phyloP scores from a whole-genome alignment of 2,888 invertebrate species.

The Tachina grossa region DNA sequence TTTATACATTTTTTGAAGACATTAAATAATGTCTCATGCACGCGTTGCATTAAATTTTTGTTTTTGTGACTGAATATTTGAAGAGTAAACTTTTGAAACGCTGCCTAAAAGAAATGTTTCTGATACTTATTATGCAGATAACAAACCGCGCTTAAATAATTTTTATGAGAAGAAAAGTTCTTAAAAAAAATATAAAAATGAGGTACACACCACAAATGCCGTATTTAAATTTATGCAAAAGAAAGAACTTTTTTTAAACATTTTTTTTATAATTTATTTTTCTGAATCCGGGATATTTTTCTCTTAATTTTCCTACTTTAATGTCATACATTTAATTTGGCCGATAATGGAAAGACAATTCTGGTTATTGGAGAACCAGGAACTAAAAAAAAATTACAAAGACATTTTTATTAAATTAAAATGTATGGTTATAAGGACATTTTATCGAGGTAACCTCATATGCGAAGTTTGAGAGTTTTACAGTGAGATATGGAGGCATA shows the following conservation, averaged over 20 bases:
- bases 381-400: too few relatives aligned
- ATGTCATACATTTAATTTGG: conserved; percentile 45
- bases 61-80: conserved; percentile 47
- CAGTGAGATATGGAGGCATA: too few relatives aligned
- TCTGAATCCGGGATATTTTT: conserved; percentile 66
- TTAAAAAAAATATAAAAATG: conserved; percentile 22
- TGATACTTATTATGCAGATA: conserved; percentile 60
- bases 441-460: too few relatives aligned
- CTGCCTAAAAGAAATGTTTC: conserved; percentile 44
- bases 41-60: conserved; percentile 48
- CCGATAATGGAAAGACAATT: too few relatives aligned
- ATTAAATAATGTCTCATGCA: conserved; percentile 51
- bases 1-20: conserved; percentile 58
- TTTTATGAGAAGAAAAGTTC: conserved; percentile 65
- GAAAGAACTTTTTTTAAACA: background rate
- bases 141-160: conserved; percentile 62
- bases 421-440: too few relatives aligned
- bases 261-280: conserved; percentile 23
- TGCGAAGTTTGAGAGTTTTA: too few relatives aligned
- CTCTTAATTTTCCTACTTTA: conserved; percentile 59
- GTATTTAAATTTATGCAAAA: conserved; percentile 44
- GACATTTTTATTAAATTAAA: too few relatives aligned
- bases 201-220: conserved; percentile 31
- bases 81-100: conserved; percentile 50
- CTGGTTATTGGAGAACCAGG: too few relatives aligned